Percentiles rank a stretch among this genome's conserved stretches.
These are phyloP conservation scores for Umimayanthus chanpuru DNA, from an alignment of 92 coral and sea anemone genomes.

Conservation along the genomic window DNA sequence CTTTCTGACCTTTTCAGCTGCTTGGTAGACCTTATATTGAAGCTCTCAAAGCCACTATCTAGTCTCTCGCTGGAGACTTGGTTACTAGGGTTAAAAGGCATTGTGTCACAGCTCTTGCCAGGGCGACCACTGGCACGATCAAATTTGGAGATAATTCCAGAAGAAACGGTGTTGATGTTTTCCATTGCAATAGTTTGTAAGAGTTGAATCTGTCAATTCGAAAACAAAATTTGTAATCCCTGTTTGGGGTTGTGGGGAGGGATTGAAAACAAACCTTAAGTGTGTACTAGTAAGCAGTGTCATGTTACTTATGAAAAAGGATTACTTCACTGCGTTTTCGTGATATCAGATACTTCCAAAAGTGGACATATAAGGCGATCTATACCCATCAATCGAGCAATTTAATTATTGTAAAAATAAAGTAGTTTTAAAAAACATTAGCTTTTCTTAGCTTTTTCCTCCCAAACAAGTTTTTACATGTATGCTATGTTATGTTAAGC, in stretches of 20 bases:
- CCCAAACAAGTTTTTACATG: too few relatives aligned
- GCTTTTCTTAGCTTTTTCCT: too few relatives aligned
- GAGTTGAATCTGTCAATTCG: slow-evolving; percentile 72
- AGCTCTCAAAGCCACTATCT: slow-evolving; percentile 91
- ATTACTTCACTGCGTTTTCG: background rate
- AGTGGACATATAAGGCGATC: too few relatives aligned
- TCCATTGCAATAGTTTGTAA: slow-evolving; percentile 70
- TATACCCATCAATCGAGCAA: too few relatives aligned
- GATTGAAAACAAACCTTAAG: background rate
- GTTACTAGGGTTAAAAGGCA: slow-evolving; percentile 7
- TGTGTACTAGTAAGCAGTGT: too few relatives aligned
- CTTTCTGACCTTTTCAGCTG: slow-evolving; percentile 29
- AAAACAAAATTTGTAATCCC: background rate
- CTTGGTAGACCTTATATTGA: slow-evolving; percentile 40
- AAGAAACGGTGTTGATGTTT: slow-evolving; percentile 59
- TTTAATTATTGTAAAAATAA: too few relatives aligned
- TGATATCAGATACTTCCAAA: too few relatives aligned
- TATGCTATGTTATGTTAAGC: too few relatives aligned
- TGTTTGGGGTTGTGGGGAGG: background rate
- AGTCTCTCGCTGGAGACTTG: slow-evolving; percentile 50
- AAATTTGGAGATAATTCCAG: slow-evolving; percentile 47
- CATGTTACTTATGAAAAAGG: background rate
- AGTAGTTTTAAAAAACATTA: too few relatives aligned
- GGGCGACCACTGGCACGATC: background rate
- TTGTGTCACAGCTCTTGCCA: background rate